Evolutionary conservation across 2,797 vertebrate species (phyloP), one percentile per base, ranked within the genome.

Genomic region (Perodicticus potto): DNA sequence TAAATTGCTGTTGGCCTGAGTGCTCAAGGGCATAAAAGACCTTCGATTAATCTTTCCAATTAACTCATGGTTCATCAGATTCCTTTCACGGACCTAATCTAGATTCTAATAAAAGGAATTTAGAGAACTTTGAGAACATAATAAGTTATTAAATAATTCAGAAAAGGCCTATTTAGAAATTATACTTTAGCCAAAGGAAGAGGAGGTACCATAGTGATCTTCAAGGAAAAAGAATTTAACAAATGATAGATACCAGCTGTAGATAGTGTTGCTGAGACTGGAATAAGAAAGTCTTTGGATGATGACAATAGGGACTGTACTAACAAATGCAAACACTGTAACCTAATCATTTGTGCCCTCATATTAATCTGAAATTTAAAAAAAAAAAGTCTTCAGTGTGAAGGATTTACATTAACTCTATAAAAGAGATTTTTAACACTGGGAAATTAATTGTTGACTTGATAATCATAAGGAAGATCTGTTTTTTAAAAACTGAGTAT

Each of bases 91-190:
- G 67, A 78, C 61, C 55, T 16, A 89, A 82, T 95, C 81, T 87
- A 43, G 22, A 63, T 91, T 90, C 59, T 29, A 81, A 3, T 83
- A 89, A 83, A 45, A 76, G 19, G 29, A 94, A 55, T 91, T 91
- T 94, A 61, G 43, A 86, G 81, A 89, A 96, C 73, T 91, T 59
- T 83, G 85, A 93, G 43, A 82, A 89, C 88, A 86, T 7, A 55
- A 10, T 72, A 93, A 76, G n/a, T 69, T 80, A 80, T 55, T 92
- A 82, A 94, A 78, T 86, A 92, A 88, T 93, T 69, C 63, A 73
- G 40, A 95, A 53, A 89, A 87, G 23, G 59, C 17, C 53, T 91
- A 67, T 88, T 92, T 45, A 92, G 63, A 83, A 96, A 74, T 82
- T 90, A 69, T 84, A 73, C 20, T 70, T 91, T 92, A 94, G 89